Evolutionary conservation across 2,888 invertebrate species (phyloP), one percentile per base, ranked within the genome.

Genomic region (Eilema sororculum): DNA sequence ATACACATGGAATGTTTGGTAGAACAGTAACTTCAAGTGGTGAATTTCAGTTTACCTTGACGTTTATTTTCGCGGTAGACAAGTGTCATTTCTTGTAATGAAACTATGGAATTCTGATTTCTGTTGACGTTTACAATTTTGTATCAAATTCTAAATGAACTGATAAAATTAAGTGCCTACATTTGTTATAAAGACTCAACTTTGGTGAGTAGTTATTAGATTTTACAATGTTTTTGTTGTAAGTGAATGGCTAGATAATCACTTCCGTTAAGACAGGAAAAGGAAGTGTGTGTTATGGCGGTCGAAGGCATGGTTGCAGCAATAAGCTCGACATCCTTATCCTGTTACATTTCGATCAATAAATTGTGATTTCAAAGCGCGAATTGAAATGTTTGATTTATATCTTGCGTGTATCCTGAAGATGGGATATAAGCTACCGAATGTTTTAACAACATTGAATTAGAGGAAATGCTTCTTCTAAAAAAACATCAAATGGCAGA

Each of bases 211-310:
- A n/a, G n/a, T n/a, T n/a, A 41, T 16, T 65, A 5, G 65, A 72
- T 75, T 58, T 65, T 58, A 30, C 57, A n/a, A 28, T 71, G 61
- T 68, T 73, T 60, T 68, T 74, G 25, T 75, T 22, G 66, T 67
- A 65, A 60, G 66, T 78, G 74, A 70, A 62, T 62, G 52, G 69
- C 76, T 66, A 75, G 76, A 74, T 76, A 78, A 75, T 77, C 82
- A 91, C 89, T 91, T 91, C 91, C 91, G 91, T 87, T 86, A 58
- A 79, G 89, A 96, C 96, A 96, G 96, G 96, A 96, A 96, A 95
- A 96, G 96, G 96, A 96, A 96, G 95, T 94, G 91, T 90, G 76
- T 86, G 76, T 87, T 91, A 95, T 95, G 95, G 95, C 94, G 93
- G 93, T 89, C 78, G 75, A 83, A 81, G 80, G 86, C 85, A 88